Evolutionary conservation across 1,140 invertebrate genomes (phyloP).

Genomic region (Macrotrachela quadricornifera): DNA sequence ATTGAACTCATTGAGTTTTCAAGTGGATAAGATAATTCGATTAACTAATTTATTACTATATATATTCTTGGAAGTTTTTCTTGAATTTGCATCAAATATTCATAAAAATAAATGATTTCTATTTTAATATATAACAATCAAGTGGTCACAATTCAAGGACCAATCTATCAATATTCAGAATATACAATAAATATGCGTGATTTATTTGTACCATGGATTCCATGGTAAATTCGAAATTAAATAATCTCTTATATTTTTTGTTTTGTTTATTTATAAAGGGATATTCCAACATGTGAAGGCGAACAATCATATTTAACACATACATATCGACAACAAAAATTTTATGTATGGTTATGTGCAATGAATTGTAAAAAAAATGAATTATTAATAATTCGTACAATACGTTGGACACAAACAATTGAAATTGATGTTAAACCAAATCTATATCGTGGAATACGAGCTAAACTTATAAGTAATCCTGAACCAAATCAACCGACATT

Average conservation of each 20-base stretch:
- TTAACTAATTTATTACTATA: too few species aligned
- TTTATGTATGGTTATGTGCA: conserved; percentile 27
- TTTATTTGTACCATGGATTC: conserved; percentile 23
- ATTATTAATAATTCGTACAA: conserved; percentile 22
- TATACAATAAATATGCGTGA: conserved; percentile 28
- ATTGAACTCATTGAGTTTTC: too few species aligned
- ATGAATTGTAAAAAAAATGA: conserved; percentile 23
- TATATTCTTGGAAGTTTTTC: too few species aligned
- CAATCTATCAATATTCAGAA: conserved; percentile 19
- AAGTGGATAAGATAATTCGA: too few species aligned
- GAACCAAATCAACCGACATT: conserved; percentile 19
- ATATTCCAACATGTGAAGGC: conserved; percentile 21
- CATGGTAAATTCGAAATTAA: conserved; percentile 16
- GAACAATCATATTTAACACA: conserved; percentile 22
- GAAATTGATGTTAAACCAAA: conserved; percentile 23
- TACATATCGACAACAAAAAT: conserved; percentile 25
- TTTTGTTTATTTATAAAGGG: too few species aligned
- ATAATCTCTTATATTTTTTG: too few species aligned
- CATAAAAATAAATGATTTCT: too few species aligned
- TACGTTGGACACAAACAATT: conserved; percentile 25
- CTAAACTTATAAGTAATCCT: conserved; percentile 18
- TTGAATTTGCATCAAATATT: too few species aligned
- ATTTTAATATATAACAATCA: too few species aligned
- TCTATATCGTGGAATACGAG: conserved; percentile 17
- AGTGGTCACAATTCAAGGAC: conserved; percentile 22